These are phyloP conservation scores for Cotesia typhae DNA, from an alignment of 1,140 invertebrate genomes.

Conservation along the genomic window DNA sequence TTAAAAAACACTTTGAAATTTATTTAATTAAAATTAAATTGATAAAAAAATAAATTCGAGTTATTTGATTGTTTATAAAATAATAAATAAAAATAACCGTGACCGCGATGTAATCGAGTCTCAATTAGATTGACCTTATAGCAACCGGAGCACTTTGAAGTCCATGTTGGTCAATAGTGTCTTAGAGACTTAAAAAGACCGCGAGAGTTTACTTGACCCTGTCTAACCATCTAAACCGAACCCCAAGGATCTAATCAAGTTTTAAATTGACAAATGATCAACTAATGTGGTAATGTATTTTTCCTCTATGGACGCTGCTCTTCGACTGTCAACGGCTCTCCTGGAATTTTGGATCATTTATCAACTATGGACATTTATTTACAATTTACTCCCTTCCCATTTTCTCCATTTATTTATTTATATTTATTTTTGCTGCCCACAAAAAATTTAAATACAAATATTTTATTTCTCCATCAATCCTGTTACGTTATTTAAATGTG, in stretches of 20 bases:
- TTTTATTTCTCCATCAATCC: neutral
- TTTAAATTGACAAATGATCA: conserved; percentile 28
- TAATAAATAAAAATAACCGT: neutral
- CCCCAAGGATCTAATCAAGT: conserved; percentile 13
- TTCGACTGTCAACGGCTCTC: conserved; percentile 48
- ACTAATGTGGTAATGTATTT: conserved; percentile 55
- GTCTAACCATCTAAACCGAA: conserved; percentile 17
- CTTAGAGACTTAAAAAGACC: neutral
- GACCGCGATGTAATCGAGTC: neutral
- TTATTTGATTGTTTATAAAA: no score
- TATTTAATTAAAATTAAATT: neutral
- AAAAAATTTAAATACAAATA: neutral
- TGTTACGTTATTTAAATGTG: conserved; percentile 14
- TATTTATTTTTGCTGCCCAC: neutral
- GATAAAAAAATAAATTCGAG: no score
- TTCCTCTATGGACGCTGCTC: conserved; percentile 60
- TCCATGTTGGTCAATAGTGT: no score
- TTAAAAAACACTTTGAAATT: neutral
- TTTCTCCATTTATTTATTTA: neutral
- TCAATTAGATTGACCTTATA: neutral
- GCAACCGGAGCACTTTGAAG: neutral
- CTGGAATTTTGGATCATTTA: conserved; percentile 17
- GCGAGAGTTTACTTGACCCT: neutral
- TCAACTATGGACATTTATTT: neutral
- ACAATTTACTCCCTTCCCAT: neutral